Evolutionary conservation across 2,797 vertebrate genomes (phyloP).

Genomic region (Lerista edwardsae): DNA sequence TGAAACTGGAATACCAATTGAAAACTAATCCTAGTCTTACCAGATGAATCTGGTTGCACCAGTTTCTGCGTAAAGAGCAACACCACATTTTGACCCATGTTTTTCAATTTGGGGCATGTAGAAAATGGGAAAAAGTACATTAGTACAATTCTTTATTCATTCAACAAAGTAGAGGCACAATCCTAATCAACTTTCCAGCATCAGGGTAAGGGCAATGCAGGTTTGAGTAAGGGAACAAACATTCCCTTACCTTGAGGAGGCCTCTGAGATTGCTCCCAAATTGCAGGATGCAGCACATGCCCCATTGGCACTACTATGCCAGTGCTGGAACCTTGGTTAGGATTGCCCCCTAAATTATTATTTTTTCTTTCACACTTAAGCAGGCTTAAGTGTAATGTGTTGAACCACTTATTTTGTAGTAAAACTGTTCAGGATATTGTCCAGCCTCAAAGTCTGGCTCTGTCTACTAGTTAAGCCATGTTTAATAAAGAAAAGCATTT

Average conservation of each 20-base stretch:
- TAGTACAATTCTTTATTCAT: constrained; percentile 13
- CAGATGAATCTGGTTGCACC: constrained; percentile 63
- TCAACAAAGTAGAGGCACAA: no score
- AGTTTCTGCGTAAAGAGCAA: constrained; percentile 42
- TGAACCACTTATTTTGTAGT: constrained; percentile 32
- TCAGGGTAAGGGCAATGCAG: no score
- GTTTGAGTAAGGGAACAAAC: no score
- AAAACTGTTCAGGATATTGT: constrained; percentile 11
- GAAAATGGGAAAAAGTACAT: constrained; percentile 44
- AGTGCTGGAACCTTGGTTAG: no score
- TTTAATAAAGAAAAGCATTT: rapidly evolving
- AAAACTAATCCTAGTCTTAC: constrained; percentile 57
- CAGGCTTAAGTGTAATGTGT: constrained; percentile 1
- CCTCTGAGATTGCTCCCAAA: no score
- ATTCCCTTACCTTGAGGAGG: no score
- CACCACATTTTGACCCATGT: constrained; percentile 54
- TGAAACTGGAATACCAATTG: constrained; percentile 65
- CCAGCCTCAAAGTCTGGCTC: constrained; percentile 17
- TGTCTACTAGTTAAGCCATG: constrained; percentile 9
- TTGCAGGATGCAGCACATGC: no score
- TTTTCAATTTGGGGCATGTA: constrained; percentile 38
- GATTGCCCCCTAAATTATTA: no score
- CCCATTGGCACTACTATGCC: no score
- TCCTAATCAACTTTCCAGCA: no score
- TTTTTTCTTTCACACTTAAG: no score